Evolutionary conservation across 2,797 vertebrate species (phyloP).

Genomic region (Serranus cabrilla): DNA sequence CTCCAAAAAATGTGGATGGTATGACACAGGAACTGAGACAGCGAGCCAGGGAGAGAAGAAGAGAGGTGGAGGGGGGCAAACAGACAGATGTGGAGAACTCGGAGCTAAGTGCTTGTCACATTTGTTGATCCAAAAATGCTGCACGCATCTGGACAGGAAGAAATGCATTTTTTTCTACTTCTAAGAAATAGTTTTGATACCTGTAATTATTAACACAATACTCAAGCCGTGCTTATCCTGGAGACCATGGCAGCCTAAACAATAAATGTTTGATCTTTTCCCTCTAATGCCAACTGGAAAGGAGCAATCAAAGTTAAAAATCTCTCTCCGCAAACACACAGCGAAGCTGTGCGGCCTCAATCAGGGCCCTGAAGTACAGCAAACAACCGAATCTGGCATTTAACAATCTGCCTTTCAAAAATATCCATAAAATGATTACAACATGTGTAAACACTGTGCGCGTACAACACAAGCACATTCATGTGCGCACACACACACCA

Average conservation of each 20-base stretch:
- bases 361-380: conserved; percentile 48
- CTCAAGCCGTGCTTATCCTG: conserved; percentile 44
- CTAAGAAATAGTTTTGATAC: conserved; percentile 49
- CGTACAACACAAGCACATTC: conserved; percentile 28
- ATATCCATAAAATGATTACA: conserved; percentile 80
- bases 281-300: conserved; percentile 57
- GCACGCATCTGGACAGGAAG: conserved; percentile 69
- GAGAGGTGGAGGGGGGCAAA: not conserved
- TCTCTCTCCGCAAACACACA: conserved; percentile 54
- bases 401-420: conserved; percentile 76
- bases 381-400: conserved; percentile 69
- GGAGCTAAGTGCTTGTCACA: conserved; percentile 63
- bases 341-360: conserved; percentile 34
- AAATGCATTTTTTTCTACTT: not conserved
- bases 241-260: conserved; percentile 45
- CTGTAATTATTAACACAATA: conserved; percentile 70
- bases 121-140: conserved; percentile 55
- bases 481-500: conserved; percentile 47
- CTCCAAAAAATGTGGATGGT: conserved; percentile 65
- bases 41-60: conserved; percentile 57
- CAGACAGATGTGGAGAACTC: conserved; percentile 64
- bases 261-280: conserved; percentile 60
- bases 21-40: conserved; percentile 75
- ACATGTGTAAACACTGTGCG: conserved; percentile 80
- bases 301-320: conserved; percentile 61